Percentiles rank a stretch among this genome's conserved stretches.
These are phyloP conservation scores for Phyto melanocephala DNA, from an alignment of 2,888 invertebrate genomes.

Conservation along the genomic window DNA sequence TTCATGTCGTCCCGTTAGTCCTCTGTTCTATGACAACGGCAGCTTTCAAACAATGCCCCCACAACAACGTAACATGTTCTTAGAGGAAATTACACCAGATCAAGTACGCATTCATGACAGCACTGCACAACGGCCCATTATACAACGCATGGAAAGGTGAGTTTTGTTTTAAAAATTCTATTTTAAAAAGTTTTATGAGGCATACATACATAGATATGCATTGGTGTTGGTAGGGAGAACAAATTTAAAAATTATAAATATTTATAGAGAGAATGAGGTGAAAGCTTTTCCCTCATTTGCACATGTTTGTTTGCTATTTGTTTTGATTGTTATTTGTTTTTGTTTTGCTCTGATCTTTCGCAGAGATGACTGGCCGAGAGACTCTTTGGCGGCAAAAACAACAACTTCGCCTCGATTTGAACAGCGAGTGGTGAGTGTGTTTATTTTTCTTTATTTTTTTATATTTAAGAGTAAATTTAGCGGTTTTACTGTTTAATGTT, in stretches of 20 bases:
- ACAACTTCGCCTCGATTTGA: slow-evolving; percentile 55
- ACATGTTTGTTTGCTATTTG: slow-evolving; percentile 55
- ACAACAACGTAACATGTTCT: slow-evolving; percentile 69
- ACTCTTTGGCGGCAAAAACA: slow-evolving; percentile 39
- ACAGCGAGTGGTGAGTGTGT: slow-evolving; percentile 65
- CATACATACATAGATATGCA: not conserved
- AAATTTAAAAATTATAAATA: no score
- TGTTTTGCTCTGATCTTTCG: slow-evolving; percentile 54
- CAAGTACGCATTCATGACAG: slow-evolving; percentile 90
- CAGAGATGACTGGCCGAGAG: slow-evolving; percentile 69
- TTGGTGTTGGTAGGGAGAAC: not conserved
- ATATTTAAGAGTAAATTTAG: not conserved
- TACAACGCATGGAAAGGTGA: slow-evolving; percentile 83
- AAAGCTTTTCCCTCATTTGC: slow-evolving; percentile 8
- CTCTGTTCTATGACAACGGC: slow-evolving; percentile 79
- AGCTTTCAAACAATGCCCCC: slow-evolving; percentile 61
- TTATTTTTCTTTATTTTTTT: not conserved
- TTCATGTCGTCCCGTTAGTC: slow-evolving; percentile 82
- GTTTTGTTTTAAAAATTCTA: slow-evolving; percentile 61
- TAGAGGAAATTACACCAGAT: slow-evolving; percentile 86
- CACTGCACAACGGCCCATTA: slow-evolving; percentile 85
- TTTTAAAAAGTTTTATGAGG: not conserved
- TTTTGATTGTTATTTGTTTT: slow-evolving; percentile 62
- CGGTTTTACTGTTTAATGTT: not conserved
- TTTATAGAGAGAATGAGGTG: not conserved